Evolutionary conservation across 2,113 vertebrate species (phyloP).

Genomic region (Tursiops truncatus): DNA sequence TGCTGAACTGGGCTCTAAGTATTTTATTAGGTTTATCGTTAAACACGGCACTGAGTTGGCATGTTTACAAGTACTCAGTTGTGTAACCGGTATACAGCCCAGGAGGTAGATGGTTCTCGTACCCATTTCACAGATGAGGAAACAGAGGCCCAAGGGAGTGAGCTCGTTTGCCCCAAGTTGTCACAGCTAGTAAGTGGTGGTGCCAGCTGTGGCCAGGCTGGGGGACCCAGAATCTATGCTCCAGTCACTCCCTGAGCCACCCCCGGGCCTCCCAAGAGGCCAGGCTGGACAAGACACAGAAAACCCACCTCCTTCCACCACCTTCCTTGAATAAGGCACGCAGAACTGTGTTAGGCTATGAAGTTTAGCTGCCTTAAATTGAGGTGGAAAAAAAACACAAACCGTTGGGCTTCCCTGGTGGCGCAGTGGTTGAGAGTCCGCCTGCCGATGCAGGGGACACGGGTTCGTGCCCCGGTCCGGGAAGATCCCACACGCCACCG

Average conservation of each 20-base stretch:
- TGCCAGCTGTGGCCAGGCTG: background rate
- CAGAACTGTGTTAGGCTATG: background rate
- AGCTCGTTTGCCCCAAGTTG: background rate
- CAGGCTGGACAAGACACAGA: background rate
- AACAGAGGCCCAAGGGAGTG: rapidly evolving
- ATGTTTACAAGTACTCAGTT: no score
- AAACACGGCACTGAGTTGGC: background rate
- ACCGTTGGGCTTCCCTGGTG: background rate
- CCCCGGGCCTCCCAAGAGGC: background rate
- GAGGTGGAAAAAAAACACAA: background rate
- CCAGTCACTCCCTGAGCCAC: background rate
- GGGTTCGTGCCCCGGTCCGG: no score
- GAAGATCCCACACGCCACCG: no score
- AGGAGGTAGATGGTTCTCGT: no score
- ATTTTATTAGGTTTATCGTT: background rate
- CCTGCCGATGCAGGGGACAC: no score
- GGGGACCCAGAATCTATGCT: background rate
- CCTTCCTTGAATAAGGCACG: background rate
- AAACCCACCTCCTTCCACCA: background rate
- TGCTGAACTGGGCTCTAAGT: background rate
- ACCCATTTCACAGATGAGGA: background rate
- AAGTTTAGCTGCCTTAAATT: background rate
- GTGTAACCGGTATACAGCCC: rapidly evolving
- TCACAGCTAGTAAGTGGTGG: background rate
- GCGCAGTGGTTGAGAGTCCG: no score